Base-by-base conservation (phyloP, 2,113 vertebrate genomes). In the Polypterus senegalus region DNA sequence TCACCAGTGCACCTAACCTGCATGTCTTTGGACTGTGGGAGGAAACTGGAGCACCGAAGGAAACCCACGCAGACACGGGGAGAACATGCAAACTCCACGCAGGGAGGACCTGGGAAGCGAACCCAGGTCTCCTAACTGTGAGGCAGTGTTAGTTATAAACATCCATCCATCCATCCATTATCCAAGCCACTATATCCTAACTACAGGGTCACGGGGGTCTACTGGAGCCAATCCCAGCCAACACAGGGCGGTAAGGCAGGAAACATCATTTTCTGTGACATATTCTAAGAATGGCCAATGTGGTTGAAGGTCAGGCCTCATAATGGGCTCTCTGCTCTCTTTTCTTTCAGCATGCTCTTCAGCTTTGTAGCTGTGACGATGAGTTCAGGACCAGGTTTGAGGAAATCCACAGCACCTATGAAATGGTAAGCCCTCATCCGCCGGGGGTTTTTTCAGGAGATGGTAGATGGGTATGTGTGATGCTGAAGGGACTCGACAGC, bases 311-410 rank as follows among this genome's bases (percentile, higher is more conserved):
- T 27, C 27, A 27, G 27, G 27, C 27, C 27, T 27, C 27, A 55
- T n/a, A 9, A 55, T 5, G 5, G 5, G 5, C 10, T 55, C 54
- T 55, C 27, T 11, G 5, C 27, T 10, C 5, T 46, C 55, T 64
- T 27, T 54, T 5, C 62, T 48, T 48, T 9, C 46, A 76, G 70
- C 74, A 72, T 64, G 67, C 47, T 53, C 9, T 71, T 6, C 73
- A 74, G 77, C 76, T 77, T 57, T 88, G 86, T 64, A 65, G 69
- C 7, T 88, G 86, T 59, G 65, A 45, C 7, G 77, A 82, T 10
- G 74, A 77, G 1, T 75, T 80, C 44, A 77, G 69, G 46, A 66
- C 46, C 49, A 72, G n/a, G 6, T 61, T 86, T 2, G 73, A 78
- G 49, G 59, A 63, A 3, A 57, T 88, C 59, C 63, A 70, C 9